These are phyloP conservation scores for Carduelis carduelis DNA, from an alignment of 2,797 vertebrate species.

Conservation along the genomic window DNA sequence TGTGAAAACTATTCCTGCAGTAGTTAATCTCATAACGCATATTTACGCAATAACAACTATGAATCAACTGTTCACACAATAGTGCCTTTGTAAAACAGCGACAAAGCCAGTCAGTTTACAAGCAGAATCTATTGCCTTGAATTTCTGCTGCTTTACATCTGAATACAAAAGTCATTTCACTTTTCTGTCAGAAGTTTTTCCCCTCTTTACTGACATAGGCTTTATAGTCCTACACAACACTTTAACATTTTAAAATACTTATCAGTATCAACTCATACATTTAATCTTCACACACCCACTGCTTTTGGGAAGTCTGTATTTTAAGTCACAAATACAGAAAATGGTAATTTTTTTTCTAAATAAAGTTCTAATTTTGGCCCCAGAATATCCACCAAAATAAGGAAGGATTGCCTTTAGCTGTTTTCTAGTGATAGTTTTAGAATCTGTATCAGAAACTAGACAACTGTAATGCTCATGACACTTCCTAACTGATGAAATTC, in stretches of 20 bases:
- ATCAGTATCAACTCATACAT: not conserved
- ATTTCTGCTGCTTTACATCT: not conserved
- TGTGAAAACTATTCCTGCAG: not conserved
- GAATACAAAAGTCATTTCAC: not conserved
- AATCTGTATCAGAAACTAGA: not conserved
- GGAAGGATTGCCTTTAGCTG: not conserved
- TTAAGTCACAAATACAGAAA: not conserved
- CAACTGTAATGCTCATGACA: not conserved
- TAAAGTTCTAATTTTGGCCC: not conserved
- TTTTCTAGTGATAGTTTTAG: not conserved
- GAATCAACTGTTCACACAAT: not conserved
- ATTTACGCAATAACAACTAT: not conserved
- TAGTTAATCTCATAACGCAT: not conserved
- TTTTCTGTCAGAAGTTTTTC: not conserved
- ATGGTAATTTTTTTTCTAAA: not conserved
- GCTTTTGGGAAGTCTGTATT: not conserved
- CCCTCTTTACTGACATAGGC: not conserved
- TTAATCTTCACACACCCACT: not conserved
- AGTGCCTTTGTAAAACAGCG: not conserved
- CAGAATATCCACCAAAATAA: not conserved
- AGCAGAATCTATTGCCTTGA: not conserved
- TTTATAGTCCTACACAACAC: not conserved
- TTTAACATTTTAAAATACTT: not conserved
- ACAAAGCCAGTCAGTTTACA: not conserved
- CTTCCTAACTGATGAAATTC: not conserved